These are phyloP conservation scores for Pollimyrus isidori DNA, from an alignment of 2,113 vertebrate species.

Conservation along the genomic window DNA sequence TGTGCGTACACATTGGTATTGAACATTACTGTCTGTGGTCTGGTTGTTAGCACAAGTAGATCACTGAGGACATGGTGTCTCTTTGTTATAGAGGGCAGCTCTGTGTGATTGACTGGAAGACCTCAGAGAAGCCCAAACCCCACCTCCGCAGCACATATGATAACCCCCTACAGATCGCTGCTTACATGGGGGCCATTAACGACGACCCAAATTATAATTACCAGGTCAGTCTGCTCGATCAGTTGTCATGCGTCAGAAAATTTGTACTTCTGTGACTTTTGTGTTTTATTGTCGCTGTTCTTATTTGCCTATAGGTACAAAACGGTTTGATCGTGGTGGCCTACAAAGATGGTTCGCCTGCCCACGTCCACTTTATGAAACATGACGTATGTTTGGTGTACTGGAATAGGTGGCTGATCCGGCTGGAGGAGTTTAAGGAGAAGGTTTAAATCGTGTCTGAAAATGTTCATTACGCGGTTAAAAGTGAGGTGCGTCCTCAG, in stretches of 20 bases:
- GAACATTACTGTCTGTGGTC: neutral
- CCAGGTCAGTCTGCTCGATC: constrained; percentile 64
- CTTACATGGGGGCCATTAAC: constrained; percentile 87
- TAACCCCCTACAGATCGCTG: constrained; percentile 87
- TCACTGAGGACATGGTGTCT: constrained; percentile 15
- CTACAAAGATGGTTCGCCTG: constrained; percentile 86
- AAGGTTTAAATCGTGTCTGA: constrained; percentile 32
- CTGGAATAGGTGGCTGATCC: constrained; percentile 84
- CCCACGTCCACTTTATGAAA: constrained; percentile 74
- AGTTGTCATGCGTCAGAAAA: neutral
- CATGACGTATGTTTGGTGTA: constrained; percentile 65
- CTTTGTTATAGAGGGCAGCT: constrained; percentile 65
- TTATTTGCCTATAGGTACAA: constrained; percentile 59
- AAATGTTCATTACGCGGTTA: neutral
- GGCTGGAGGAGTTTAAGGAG: constrained; percentile 73
- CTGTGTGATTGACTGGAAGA: constrained; percentile 96
- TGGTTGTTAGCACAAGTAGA: neutral
- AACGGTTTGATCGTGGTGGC: constrained; percentile 87
- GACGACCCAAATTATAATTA: constrained; percentile 80
- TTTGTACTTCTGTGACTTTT: neutral
- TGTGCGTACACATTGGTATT: neutral
- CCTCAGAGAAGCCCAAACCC: constrained; percentile 86
- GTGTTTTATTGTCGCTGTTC: neutral
- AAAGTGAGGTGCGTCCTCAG: neutral
- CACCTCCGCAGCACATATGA: constrained; percentile 79